Conservation (phyloP, 2,113 vertebrate species). For the Salvelinus alpinus region DNA sequence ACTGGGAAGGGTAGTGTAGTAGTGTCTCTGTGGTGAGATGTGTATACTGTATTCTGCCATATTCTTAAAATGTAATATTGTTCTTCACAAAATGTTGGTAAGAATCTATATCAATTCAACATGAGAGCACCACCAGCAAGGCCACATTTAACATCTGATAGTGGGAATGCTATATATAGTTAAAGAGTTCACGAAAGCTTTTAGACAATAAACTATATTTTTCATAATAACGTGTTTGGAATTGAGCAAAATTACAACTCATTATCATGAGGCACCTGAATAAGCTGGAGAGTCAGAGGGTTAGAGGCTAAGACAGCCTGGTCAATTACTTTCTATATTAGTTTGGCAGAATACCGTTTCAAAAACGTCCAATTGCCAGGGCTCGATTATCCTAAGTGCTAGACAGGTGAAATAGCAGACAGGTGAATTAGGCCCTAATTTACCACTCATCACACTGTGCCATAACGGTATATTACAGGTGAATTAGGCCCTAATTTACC, state of each 20-base stretch:
- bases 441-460: conserved; percentile 83
- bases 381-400: conserved; percentile 74
- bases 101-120: background rate
- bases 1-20: background rate
- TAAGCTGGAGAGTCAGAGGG: background rate
- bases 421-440: conserved; percentile 78
- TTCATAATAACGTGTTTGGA: background rate
- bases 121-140: background rate
- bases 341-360: conserved; percentile 12
- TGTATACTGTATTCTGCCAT: background rate
- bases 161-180: background rate
- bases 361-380: conserved; percentile 15
- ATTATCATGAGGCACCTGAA: background rate
- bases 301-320: background rate
- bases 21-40: background rate
- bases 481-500: conserved; percentile 80
- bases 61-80: background rate
- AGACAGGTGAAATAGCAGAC: conserved; percentile 32
- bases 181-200: background rate
- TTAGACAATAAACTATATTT: background rate
- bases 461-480: conserved; percentile 70
- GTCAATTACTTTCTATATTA: conserved; percentile 4
- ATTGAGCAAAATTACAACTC: background rate
- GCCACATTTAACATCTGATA: background rate
- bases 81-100: background rate